A percentile compares a stretch with the other conserved stretches of the same genome.
Conservation (phyloP, 1,140 invertebrate species). For the Drosophila bipectinata region DNA sequence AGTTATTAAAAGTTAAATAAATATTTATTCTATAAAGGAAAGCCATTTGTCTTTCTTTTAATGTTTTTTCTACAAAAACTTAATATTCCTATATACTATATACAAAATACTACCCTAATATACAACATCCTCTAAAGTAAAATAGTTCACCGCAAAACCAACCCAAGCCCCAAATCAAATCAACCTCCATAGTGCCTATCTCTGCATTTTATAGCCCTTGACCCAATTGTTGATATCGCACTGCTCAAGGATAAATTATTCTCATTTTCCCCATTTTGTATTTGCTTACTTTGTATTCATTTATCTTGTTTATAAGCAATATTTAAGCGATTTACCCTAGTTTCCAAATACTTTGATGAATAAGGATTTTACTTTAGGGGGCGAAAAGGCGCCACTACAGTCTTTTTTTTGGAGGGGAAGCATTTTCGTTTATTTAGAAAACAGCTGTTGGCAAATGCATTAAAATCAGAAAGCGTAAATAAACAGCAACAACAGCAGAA, state of each 20-base stretch:
- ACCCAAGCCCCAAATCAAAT: too few species aligned
- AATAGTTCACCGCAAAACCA: not conserved
- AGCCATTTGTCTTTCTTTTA: too few species aligned
- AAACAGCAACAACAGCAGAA: not conserved
- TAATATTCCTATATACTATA: too few species aligned
- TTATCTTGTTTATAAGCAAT: not conserved
- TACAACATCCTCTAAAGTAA: not conserved
- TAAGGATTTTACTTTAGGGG: not conserved
- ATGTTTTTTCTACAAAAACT: too few species aligned
- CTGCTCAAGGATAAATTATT: not conserved
- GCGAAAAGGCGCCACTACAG: not conserved
- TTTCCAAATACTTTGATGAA: not conserved
- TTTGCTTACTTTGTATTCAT: not conserved
- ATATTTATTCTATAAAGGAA: too few species aligned
- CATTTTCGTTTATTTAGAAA: not conserved
- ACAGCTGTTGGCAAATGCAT: constrained; percentile 1
- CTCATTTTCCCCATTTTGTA: not conserved
- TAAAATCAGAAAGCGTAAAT: not conserved
- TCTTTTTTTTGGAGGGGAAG: not conserved
- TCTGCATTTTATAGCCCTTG: not conserved
- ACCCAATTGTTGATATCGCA: constrained; percentile 1
- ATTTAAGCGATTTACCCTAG: not conserved
- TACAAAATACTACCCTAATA: too few species aligned
- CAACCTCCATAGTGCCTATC: not conserved
- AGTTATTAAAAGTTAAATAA: too few species aligned